A percentile compares a stretch with the other conserved stretches of the same genome.
Evolutionary conservation across 1,140 invertebrate species (phyloP).

Genomic region (fruit fly (Drosophila melanogaster)): DNA sequence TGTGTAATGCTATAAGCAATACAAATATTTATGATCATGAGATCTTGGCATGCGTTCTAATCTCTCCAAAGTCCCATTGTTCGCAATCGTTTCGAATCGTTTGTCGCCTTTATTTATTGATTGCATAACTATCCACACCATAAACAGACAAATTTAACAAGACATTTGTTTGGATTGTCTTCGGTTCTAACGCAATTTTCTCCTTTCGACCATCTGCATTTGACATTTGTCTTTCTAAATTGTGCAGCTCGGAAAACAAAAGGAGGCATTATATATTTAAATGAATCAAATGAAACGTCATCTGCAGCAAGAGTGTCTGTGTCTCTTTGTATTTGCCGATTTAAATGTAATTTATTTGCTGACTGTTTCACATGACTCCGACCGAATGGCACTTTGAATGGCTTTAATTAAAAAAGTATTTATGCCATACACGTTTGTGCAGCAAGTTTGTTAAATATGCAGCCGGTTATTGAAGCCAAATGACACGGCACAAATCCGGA

Average conservation of each 20-base stretch:
- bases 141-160: conserved; percentile 25
- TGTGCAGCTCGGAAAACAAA: conserved; percentile 37
- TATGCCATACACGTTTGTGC: conserved; percentile 18
- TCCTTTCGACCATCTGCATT: conserved; percentile 24
- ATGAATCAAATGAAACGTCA: conserved; percentile 56
- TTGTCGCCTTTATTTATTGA: conserved; percentile 33
- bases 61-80: conserved; percentile 12
- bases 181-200: conserved; percentile 7
- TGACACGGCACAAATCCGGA: conserved; percentile 30
- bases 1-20: not conserved
- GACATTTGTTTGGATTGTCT: conserved; percentile 29
- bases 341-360: conserved; percentile 58
- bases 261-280: conserved; percentile 55
- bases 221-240: conserved; percentile 36
- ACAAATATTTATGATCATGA: conserved; percentile 2
- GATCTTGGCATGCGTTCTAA: not conserved
- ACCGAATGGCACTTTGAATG: conserved; percentile 33
- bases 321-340: conserved; percentile 33
- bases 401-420: conserved; percentile 50
- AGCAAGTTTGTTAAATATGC: conserved; percentile 23
- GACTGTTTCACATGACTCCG: conserved; percentile 3
- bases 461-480: conserved; percentile 16
- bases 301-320: conserved; percentile 26
- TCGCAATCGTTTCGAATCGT: conserved; percentile 7
- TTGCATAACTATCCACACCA: conserved; percentile 20